phyloP scores from a whole-genome alignment of 2,113 vertebrate species.

The Dasyurus viverrinus region DNA sequence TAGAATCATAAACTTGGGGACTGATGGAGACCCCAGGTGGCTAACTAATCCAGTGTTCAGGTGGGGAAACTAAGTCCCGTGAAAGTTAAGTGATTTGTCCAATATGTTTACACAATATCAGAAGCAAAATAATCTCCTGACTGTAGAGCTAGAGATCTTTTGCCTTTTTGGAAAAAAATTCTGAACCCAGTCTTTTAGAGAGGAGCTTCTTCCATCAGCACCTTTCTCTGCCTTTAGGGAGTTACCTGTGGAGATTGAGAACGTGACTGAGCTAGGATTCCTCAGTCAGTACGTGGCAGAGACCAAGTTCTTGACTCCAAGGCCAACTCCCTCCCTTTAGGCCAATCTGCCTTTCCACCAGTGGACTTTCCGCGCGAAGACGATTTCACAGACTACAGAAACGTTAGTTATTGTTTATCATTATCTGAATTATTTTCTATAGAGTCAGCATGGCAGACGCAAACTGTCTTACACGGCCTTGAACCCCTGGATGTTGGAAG shows the following conservation, averaged over 20 bases:
- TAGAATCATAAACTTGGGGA: neutral
- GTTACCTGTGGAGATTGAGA: neutral
- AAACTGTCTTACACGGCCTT: neutral
- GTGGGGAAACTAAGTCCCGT: neutral
- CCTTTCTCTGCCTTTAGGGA: neutral
- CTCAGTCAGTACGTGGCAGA: neutral
- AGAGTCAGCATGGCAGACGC: neutral
- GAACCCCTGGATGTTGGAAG: slow-evolving; percentile 42
- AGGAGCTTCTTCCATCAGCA: neutral
- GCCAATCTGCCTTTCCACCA: neutral
- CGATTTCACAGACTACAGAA: neutral
- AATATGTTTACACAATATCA: neutral
- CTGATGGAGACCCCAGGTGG: neutral
- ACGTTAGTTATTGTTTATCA: neutral
- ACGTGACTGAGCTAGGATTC: neutral
- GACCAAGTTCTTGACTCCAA: neutral
- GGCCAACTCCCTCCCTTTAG: neutral
- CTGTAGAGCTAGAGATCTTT: neutral
- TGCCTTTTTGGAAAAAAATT: neutral
- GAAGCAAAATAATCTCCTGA: neutral
- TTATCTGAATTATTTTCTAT: neutral
- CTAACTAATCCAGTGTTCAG: neutral
- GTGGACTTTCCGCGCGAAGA: neutral
- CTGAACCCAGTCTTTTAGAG: neutral
- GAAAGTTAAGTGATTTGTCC: neutral